These are phyloP conservation scores for Synanthedon andrenaeformis DNA, from an alignment of 2,888 invertebrate species.

Conservation along the genomic window DNA sequence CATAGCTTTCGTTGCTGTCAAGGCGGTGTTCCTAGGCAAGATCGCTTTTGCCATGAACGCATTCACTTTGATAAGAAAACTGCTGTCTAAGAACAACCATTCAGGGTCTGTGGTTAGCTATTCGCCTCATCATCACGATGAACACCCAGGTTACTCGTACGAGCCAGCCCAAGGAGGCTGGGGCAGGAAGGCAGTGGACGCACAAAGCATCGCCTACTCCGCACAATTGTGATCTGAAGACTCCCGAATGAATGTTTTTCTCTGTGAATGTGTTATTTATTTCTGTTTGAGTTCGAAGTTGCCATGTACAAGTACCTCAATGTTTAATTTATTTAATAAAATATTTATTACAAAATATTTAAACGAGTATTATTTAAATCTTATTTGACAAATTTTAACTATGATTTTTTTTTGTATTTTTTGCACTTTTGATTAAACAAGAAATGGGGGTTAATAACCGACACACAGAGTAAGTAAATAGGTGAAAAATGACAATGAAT, in stretches of 20 bases:
- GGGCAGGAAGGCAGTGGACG: conserved; percentile 75
- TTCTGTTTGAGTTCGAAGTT: conserved; percentile 24
- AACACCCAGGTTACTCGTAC: conserved; percentile 68
- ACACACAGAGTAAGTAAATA: no score
- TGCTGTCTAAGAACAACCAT: conserved; percentile 70
- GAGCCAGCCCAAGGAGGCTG: conserved; percentile 72
- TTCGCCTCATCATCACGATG: conserved; percentile 71
- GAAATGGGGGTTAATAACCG: no score
- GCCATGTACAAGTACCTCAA: conserved; percentile 54
- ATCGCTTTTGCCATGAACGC: conserved; percentile 84
- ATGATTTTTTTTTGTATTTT: no score
- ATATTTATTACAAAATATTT: conserved; percentile 13
- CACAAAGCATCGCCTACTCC: conserved; percentile 76
- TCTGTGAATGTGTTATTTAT: conserved; percentile 25
- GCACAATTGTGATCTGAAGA: conserved; percentile 32
- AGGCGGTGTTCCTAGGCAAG: conserved; percentile 87
- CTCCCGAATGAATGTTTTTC: conserved; percentile 23
- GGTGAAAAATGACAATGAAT: no score
- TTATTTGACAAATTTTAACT: neutral
- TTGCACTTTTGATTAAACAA: no score
- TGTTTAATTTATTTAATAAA: conserved; percentile 28
- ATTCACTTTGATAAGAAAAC: conserved; percentile 74
- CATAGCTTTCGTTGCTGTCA: conserved; percentile 83
- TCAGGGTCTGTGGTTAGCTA: conserved; percentile 70
- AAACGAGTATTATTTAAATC: neutral